phyloP scores from a whole-genome alignment of 2,888 invertebrate genomes.

The Cantharis nigra region DNA sequence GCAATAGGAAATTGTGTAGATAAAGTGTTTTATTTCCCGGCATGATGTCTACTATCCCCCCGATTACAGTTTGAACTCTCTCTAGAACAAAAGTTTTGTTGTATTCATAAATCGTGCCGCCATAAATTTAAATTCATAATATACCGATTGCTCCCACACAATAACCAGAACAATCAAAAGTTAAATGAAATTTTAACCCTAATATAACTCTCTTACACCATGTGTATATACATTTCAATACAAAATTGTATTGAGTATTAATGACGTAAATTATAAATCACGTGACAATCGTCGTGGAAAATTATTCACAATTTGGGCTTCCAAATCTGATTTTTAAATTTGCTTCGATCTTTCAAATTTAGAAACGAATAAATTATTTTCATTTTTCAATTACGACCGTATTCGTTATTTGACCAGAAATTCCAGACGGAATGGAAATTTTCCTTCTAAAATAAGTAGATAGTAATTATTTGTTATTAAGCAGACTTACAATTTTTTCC shows the following conservation, averaged over 20 bases:
- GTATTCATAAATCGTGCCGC: neutral
- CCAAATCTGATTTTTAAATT: neutral
- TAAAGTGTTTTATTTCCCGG: neutral
- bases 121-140: neutral
- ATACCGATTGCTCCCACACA: neutral
- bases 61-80: neutral
- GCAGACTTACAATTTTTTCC: neutral
- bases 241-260: neutral
- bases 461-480: neutral
- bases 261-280: neutral
- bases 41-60: neutral
- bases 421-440: neutral
- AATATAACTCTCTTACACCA: neutral
- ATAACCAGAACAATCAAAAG: neutral
- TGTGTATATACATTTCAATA: neutral
- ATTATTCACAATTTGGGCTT: neutral
- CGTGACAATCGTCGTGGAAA: neutral
- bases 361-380: neutral
- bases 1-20: conserved; percentile 4
- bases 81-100: neutral
- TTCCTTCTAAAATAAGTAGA: neutral
- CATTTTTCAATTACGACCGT: neutral
- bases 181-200: neutral
- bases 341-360: neutral
- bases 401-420: neutral